Evolutionary conservation across 2,797 vertebrate genomes (phyloP).

Genomic region (Mormyrops boulengeri): DNA sequence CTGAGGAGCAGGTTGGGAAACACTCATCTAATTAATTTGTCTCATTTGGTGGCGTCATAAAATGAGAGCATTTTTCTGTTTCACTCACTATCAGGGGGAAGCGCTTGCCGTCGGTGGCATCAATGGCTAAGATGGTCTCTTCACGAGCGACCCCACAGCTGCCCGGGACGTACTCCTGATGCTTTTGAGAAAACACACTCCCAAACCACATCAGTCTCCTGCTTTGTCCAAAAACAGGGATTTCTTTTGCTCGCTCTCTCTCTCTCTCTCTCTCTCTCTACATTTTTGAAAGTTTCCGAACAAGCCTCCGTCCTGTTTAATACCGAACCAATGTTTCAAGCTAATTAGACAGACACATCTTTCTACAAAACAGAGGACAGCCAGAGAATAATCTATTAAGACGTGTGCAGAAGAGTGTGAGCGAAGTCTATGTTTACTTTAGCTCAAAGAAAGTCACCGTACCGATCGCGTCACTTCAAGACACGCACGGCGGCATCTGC

Average conservation of each 20-base stretch:
- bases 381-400: not conserved
- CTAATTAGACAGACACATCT: not conserved
- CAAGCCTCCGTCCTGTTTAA: not conserved
- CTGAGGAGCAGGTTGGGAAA: not conserved
- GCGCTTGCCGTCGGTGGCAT: not conserved
- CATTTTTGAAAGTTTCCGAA: not conserved
- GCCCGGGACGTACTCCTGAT: not conserved
- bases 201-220: not conserved
- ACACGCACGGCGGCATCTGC: too few species aligned
- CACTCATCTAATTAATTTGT: not conserved
- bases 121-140: not conserved
- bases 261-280: not conserved
- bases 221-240: not conserved
- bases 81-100: not conserved
- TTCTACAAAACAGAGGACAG: conserved; percentile 9
- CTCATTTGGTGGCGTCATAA: not conserved
- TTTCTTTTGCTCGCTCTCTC: not conserved
- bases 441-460: not conserved
- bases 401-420: not conserved
- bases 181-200: not conserved
- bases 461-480: not conserved
- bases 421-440: not conserved
- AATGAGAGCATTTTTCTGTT: not conserved
- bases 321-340: not conserved
- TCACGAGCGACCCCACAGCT: not conserved